Evolutionary conservation across 2,888 invertebrate genomes (phyloP).

Genomic region (Arctia plantaginis): DNA sequence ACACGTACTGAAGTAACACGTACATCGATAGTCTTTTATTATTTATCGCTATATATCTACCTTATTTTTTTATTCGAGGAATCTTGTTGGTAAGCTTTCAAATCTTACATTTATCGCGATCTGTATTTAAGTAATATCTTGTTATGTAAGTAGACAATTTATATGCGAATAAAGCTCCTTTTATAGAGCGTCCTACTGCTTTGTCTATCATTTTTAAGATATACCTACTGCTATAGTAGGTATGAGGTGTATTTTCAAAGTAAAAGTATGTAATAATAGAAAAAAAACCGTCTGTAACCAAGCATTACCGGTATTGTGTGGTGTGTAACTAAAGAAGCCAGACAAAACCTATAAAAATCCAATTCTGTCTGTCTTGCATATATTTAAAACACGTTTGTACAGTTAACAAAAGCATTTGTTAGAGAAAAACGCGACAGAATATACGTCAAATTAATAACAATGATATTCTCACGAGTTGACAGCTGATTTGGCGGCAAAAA

Average conservation of each 20-base stretch:
- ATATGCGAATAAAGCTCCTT: neutral
- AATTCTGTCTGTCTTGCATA: conserved; percentile 11
- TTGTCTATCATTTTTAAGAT: neutral
- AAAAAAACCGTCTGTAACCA: neutral
- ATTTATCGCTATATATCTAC: neutral
- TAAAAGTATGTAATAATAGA: neutral
- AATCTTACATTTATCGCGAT: neutral
- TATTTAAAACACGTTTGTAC: conserved; percentile 45
- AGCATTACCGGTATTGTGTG: neutral
- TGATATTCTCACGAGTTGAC: conserved; percentile 42
- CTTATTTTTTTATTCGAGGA: neutral
- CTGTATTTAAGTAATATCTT: neutral
- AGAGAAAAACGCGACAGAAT: conserved; percentile 25
- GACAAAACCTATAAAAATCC: conserved; percentile 4
- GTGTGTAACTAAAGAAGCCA: neutral
- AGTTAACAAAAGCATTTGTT: conserved; percentile 42
- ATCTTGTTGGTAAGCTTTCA: neutral
- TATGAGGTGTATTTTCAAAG: too few species aligned
- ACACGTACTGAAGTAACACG: neutral
- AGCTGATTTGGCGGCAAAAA: conserved; percentile 53
- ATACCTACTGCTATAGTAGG: too few species aligned
- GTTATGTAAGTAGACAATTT: neutral
- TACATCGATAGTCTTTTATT: neutral
- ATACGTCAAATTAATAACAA: conserved; percentile 12
- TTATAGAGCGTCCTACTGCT: neutral